These are phyloP conservation scores for Tillus elongatus DNA, from an alignment of 2,888 invertebrate species.

Conservation along the genomic window DNA sequence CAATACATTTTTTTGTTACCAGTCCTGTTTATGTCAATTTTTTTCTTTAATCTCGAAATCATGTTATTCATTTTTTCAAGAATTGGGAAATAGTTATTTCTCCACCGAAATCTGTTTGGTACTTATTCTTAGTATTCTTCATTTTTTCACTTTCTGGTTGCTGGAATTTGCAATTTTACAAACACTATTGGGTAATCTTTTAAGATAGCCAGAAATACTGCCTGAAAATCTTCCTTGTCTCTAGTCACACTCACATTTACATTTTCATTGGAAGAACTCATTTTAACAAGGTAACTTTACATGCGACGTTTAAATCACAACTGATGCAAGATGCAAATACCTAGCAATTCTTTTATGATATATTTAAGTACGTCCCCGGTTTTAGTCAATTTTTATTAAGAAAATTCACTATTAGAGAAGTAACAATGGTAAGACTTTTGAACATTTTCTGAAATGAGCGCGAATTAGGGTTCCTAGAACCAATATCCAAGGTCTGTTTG, in stretches of 20 bases:
- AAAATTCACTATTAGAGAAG: too few relatives aligned
- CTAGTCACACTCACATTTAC: neutral
- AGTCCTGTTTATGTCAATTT: slow-evolving; percentile 1
- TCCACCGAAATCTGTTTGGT: neutral
- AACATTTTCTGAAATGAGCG: too few relatives aligned
- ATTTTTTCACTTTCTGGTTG: neutral
- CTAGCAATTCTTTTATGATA: too few relatives aligned
- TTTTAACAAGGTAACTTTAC: too few relatives aligned
- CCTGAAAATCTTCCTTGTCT: neutral
- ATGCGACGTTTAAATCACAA: too few relatives aligned
- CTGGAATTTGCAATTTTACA: neutral
- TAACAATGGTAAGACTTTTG: too few relatives aligned
- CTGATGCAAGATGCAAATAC: too few relatives aligned
- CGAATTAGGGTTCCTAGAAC: too few relatives aligned
- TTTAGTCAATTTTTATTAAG: too few relatives aligned
- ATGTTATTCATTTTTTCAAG: neutral
- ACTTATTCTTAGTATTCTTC: neutral
- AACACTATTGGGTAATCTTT: neutral
- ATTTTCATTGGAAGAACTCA: slow-evolving; percentile 3
- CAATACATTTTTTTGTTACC: neutral
- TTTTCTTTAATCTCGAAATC: neutral
- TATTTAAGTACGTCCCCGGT: too few relatives aligned
- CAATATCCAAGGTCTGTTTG: too few relatives aligned
- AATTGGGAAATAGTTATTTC: neutral
- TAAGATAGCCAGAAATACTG: neutral